These are phyloP conservation scores for Xenopus laevis DNA, from an alignment of 2,113 vertebrate species.

Conservation along the genomic window DNA sequence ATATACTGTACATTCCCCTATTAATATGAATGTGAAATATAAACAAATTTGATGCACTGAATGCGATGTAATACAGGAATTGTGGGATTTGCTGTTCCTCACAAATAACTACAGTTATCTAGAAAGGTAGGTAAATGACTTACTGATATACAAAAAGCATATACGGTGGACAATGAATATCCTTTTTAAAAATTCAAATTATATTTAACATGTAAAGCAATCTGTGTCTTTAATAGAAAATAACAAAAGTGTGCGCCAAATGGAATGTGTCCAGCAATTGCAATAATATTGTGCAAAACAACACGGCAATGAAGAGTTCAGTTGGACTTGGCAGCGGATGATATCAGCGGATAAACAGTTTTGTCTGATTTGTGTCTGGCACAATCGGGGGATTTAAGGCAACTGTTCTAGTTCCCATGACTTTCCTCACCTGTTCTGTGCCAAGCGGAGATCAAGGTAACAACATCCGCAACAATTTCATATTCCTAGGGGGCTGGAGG, in stretches of 20 bases:
- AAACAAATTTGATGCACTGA: no score
- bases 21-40: no score
- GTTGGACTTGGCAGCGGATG: background rate
- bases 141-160: no score
- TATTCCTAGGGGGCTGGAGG: background rate
- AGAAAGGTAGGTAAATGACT: no score
- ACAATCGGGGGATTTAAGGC: background rate
- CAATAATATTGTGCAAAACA: conserved; percentile 4
- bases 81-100: no score
- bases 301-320: background rate
- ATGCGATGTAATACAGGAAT: no score
- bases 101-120: no score
- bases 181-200: no score
- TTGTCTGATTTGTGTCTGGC: conserved; percentile 1
- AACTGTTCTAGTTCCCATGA: conserved; percentile 4
- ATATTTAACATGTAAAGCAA: no score
- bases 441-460: background rate
- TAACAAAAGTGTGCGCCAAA: background rate
- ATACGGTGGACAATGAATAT: no score
- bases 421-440: background rate
- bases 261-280: background rate
- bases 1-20: no score
- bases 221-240: no score
- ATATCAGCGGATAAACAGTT: background rate
- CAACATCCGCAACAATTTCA: background rate